phyloP scores from a whole-genome alignment of 2,888 invertebrate genomes.

The Psylliodes chrysocephalus region DNA sequence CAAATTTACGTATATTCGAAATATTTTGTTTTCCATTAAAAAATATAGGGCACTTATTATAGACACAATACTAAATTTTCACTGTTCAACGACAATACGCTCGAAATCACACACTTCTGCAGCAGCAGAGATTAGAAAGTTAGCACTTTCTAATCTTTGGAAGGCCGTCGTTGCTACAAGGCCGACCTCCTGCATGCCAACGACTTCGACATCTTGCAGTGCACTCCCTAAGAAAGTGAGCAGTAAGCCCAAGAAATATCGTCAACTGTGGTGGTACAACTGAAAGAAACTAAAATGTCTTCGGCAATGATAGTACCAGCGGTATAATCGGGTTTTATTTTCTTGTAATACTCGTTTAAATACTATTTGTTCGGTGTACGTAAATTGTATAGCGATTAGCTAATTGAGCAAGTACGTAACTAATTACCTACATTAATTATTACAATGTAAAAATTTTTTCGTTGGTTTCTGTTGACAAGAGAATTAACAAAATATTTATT shows the following conservation, averaged over 20 bases:
- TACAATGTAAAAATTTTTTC: no score
- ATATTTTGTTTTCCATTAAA: conserved; percentile 19
- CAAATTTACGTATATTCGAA: conserved; percentile 10
- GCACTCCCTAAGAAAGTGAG: background rate
- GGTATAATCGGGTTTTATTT: background rate
- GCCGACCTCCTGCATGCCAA: conserved; percentile 38
- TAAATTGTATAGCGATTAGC: no score
- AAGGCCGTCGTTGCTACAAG: conserved; percentile 40
- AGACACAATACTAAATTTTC: conserved; percentile 25
- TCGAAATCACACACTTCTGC: conserved; percentile 29
- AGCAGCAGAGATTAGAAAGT: conserved; percentile 40
- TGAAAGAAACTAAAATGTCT: background rate
- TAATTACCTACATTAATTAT: no score
- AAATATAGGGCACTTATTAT: conserved; percentile 14
- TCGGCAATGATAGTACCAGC: background rate
- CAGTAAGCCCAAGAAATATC: background rate
- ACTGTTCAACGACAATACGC: conserved; percentile 26
- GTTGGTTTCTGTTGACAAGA: no score
- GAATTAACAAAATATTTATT: no score
- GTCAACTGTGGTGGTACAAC: background rate
- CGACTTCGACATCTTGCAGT: conserved; percentile 16
- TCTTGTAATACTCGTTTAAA: no score
- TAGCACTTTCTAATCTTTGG: conserved; percentile 42
- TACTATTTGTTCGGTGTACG: no score
- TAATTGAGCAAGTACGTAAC: no score